These are phyloP conservation scores for Pan paniscus DNA, from an alignment of 2,113 vertebrate species.

Conservation along the genomic window DNA sequence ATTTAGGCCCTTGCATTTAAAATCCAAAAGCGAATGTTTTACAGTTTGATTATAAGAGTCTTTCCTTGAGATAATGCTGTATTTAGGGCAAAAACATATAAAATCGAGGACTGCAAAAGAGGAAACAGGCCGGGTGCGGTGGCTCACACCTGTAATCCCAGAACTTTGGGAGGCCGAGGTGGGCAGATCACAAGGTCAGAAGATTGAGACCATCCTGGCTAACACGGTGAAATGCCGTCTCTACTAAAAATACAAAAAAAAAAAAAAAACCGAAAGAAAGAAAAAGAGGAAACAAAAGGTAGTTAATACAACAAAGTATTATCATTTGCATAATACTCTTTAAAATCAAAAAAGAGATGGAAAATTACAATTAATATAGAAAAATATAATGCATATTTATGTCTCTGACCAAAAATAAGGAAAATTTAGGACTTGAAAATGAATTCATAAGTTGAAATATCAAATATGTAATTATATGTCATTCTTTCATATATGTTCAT, in stretches of 20 bases:
- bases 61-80: not conserved
- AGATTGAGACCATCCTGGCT: too few relatives aligned
- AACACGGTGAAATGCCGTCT: too few relatives aligned
- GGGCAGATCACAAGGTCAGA: too few relatives aligned
- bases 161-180: too few relatives aligned
- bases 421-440: not conserved
- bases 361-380: not conserved
- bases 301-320: not conserved
- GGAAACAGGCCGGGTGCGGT: not conserved
- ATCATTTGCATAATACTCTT: not conserved
- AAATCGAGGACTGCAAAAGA: not conserved
- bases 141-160: too few relatives aligned
- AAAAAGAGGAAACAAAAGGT: not conserved
- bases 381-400: not conserved
- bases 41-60: not conserved
- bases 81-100: not conserved
- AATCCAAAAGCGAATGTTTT: not conserved
- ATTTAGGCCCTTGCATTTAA: not conserved
- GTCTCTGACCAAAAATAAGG: not conserved
- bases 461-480: not conserved
- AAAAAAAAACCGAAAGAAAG: too few relatives aligned
- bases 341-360: not conserved
- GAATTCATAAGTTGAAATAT: not conserved
- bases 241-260: too few relatives aligned
- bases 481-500: not conserved